Evolutionary conservation across 2,888 invertebrate species (phyloP).

Genomic region (Aplocera efformata): DNA sequence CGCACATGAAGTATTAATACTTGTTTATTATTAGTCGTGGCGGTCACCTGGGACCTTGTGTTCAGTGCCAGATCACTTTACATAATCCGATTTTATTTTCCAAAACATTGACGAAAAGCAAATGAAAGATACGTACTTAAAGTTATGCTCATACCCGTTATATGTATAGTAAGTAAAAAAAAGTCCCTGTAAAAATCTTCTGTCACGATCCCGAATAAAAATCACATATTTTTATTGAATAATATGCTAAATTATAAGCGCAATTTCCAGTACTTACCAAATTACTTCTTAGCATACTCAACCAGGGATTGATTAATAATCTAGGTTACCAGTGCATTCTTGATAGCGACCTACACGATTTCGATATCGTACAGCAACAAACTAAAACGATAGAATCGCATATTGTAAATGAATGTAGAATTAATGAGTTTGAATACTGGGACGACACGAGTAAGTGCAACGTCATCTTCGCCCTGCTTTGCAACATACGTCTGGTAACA

Average conservation of each 20-base stretch:
- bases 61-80: constrained; percentile 59
- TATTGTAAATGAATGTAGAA: constrained; percentile 9
- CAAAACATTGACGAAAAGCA: background rate
- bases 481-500: background rate
- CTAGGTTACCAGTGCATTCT: too few species aligned
- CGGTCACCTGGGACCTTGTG: constrained; percentile 67
- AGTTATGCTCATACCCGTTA: too few species aligned
- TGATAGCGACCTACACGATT: too few species aligned
- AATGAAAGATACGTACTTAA: background rate
- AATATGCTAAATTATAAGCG: too few species aligned
- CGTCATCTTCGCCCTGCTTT: constrained; percentile 4
- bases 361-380: too few species aligned
- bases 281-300: too few species aligned
- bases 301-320: too few species aligned
- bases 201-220: too few species aligned
- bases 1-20: constrained; percentile 59
- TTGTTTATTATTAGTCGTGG: constrained; percentile 30
- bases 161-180: too few species aligned
- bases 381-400: background rate
- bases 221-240: too few species aligned
- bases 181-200: too few species aligned
- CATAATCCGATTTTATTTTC: constrained; percentile 24
- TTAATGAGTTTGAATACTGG: constrained; percentile 11
- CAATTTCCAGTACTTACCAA: too few species aligned
- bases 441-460: constrained; percentile 5